Evolutionary conservation across 1,140 invertebrate species (phyloP), one percentile per base, ranked within the genome.

Genomic region (Wasmannia auropunctata): DNA sequence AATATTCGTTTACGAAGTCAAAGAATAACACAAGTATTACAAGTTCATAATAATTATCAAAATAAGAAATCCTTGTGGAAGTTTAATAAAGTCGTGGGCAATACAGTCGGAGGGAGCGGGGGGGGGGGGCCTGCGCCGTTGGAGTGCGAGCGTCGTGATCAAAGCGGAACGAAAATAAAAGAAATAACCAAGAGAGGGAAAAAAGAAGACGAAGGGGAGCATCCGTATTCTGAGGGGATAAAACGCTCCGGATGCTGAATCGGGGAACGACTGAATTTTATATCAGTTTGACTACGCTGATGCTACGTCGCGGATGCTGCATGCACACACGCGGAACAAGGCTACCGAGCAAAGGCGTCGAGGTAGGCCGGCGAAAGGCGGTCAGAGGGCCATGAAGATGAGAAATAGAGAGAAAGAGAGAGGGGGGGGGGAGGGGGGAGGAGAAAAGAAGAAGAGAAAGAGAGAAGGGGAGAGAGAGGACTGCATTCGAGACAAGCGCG

Each of bases 301-400:
- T 40, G 63, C 63, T 65, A 65, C 63, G n/a, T n/a, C n/a, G 37
- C 37, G 37, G 37, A 67, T 67, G 62, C 4, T 80, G n/a, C 31
- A 69, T 37, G 62, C 28, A 67, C 43, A 65, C 76, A 62, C 11
- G 77, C 63, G 63, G 46, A 69, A 80, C 65, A 80, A 10, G 77
- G 77, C 63, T 67, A 80, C 63, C n/a, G 46, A 19, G 56, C 31
- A 77, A 14, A 72, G 4, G 37, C 0, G 6, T 11, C 11, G n/a
- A 19, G 56, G 6, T 74, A 84, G 34, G 34, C 63, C 34, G 63
- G 31, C 34, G 19, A 70, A 84, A 74, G 54, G 34, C 40, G 46
- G 63, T 62, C 56, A 77, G 43, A 16, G 37, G 25, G 22, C 4
- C 58, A 77, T 3, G n/a, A 51, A 28, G 34, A 43, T 22, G 22